phyloP scores from a whole-genome alignment of 2,797 vertebrate genomes.

The Champsocephalus gunnari region DNA sequence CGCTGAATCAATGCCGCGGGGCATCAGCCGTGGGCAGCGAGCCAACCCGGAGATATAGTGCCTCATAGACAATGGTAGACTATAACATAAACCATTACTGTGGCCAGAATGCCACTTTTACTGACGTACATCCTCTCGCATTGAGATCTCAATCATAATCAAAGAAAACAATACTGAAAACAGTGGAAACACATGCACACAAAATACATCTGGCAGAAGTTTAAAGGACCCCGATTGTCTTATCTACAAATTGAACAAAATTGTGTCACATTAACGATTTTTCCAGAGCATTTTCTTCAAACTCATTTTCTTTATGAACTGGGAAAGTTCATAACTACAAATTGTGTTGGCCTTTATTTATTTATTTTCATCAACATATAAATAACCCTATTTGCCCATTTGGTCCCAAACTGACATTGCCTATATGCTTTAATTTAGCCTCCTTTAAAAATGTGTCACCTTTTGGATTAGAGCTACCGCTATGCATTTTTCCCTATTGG shows the following conservation, averaged over 20 bases:
- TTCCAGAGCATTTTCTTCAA: background rate
- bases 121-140: slow-evolving; percentile 51
- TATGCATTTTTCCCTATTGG: no score
- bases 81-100: slow-evolving; percentile 65
- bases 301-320: background rate
- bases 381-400: no score
- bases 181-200: background rate
- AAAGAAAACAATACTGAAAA: background rate
- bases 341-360: no score
- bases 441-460: no score
- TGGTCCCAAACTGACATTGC: no score
- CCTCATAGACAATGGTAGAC: slow-evolving; percentile 28
- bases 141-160: slow-evolving; percentile 37
- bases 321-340: no score
- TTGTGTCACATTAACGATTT: background rate
- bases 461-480: no score
- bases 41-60: slow-evolving; percentile 58
- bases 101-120: slow-evolving; percentile 43
- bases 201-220: slow-evolving; percentile 3
- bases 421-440: no score
- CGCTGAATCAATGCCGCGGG: slow-evolving; percentile 43
- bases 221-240: background rate
- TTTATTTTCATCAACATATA: no score
- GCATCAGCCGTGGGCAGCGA: slow-evolving; percentile 47
- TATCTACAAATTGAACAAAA: background rate